Evolutionary conservation across 53 echinoderm and acorn worm species (phyloP), one percentile per base, ranked within the genome.

Genomic region (Luidia sarsii): DNA sequence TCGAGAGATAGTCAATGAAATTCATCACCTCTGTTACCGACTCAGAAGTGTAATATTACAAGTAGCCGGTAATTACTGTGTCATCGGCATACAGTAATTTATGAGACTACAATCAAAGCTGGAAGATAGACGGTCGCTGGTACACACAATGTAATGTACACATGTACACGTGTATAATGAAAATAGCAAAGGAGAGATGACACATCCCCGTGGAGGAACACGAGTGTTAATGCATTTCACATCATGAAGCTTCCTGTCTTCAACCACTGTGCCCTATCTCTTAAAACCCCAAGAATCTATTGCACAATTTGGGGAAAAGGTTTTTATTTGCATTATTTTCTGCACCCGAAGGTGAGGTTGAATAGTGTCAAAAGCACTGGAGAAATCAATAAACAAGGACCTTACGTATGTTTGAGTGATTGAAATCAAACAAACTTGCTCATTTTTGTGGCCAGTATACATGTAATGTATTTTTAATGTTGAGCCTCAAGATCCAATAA

Each of bases 361-460:
- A 21, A 67, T 43, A 4, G 4, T 67, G 27, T 41, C 43, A 67
- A 45, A 66, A 13, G 41, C 38, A 65, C 41, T 39, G 22, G 16
- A 65, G 11, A 66, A 66, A 66, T 66, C 66, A 22, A 66, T 41
- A 39, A 43, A 66, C 23, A 66, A 41, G 41, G 66, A 66, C 66
- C 66, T 66, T n/a, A n/a, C n/a, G 8, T 66, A 66, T 39, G 0
- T 19, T 25, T 39, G n/a, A n/a, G n/a, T n/a, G n/a, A n/a, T n/a
- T n/a, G n/a, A n/a, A n/a, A n/a, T n/a, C n/a, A n/a, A n/a, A n/a
- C n/a, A n/a, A n/a, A n/a, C n/a, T n/a, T n/a, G n/a, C n/a, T n/a
- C n/a, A n/a, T n/a, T n/a, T n/a, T n/a, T n/a, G n/a, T n/a, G n/a
- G n/a, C n/a, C n/a, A n/a, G n/a, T n/a, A n/a, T n/a, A n/a, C n/a